A percentile compares a stretch with the other conserved stretches of the same genome.
phyloP scores from a whole-genome alignment of 2,888 invertebrate species.

The Scaptomyza tumidula region DNA sequence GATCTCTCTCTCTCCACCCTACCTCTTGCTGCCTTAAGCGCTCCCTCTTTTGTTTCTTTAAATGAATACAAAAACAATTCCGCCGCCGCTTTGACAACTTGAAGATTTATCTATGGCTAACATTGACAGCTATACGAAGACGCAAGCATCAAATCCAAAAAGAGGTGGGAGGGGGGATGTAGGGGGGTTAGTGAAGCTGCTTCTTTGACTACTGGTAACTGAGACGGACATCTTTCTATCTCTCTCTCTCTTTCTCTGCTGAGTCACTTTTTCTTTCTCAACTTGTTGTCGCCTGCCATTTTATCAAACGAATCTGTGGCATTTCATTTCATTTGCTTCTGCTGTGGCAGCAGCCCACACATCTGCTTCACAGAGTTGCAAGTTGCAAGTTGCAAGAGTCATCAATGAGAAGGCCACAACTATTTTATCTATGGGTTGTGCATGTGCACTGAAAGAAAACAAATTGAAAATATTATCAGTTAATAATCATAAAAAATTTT shows the following conservation, averaged over 20 bases:
- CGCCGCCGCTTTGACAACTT: constrained; percentile 56
- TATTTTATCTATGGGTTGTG: constrained; percentile 68
- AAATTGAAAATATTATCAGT: too few relatives aligned
- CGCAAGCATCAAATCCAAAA: constrained; percentile 28
- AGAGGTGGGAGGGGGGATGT: neutral
- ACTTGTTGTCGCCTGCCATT: constrained; percentile 75
- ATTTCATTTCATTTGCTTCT: constrained; percentile 64
- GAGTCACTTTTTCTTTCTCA: constrained; percentile 72
- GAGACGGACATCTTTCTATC: constrained; percentile 16
- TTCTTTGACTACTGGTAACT: constrained; percentile 31
- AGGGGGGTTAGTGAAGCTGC: constrained; percentile 4
- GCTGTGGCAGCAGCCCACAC: constrained; percentile 61
- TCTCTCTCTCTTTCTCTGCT: constrained; percentile 18
- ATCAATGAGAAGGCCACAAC: constrained; percentile 57
- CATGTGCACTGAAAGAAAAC: constrained; percentile 4
- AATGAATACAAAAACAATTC: constrained; percentile 30
- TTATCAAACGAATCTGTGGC: constrained; percentile 77
- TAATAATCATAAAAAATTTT: too few relatives aligned
- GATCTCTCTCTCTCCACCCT: neutral
- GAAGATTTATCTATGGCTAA: constrained; percentile 60
- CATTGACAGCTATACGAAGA: constrained; percentile 52
- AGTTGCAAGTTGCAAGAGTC: constrained; percentile 32
- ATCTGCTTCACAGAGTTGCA: constrained; percentile 29
- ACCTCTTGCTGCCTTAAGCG: neutral
- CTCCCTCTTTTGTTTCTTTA: constrained; percentile 1